phyloP scores from a whole-genome alignment of 2,888 invertebrate species.

The Julus scanicus region DNA sequence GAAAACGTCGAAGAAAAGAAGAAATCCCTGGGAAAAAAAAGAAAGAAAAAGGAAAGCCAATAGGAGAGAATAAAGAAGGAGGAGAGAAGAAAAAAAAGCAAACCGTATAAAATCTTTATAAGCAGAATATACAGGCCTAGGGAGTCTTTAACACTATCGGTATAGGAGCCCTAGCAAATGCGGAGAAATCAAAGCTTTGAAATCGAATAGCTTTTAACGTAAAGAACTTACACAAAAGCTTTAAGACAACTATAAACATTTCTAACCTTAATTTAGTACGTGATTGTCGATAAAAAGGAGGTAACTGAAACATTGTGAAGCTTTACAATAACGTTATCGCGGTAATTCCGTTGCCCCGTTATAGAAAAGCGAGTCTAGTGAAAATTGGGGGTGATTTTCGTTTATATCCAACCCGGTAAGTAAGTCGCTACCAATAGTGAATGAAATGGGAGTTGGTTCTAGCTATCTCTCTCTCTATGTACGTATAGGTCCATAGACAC shows the following conservation, averaged over 20 bases:
- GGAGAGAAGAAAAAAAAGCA: neutral
- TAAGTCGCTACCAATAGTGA: constrained; percentile 32
- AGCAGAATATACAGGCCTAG: constrained; percentile 9
- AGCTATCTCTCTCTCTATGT: neutral
- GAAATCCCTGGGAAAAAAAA: neutral
- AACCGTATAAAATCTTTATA: constrained; percentile 31
- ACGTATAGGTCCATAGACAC: constrained; percentile 1
- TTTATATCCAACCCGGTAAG: constrained; percentile 29
- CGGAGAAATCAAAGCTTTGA: constrained; percentile 46
- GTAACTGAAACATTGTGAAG: constrained; percentile 52
- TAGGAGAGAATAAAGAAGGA: neutral
- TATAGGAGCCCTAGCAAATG: neutral
- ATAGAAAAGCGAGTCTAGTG: constrained; percentile 25
- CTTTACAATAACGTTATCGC: constrained; percentile 54
- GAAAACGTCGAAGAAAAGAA: constrained; percentile 8
- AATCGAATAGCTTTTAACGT: constrained; percentile 51
- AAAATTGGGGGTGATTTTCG: constrained; percentile 44
- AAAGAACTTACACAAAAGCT: constrained; percentile 51
- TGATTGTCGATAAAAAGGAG: constrained; percentile 49
- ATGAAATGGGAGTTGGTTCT: constrained; percentile 31
- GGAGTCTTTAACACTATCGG: neutral
- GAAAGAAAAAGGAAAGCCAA: constrained; percentile 20
- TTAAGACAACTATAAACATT: constrained; percentile 55
- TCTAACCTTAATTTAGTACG: constrained; percentile 56
- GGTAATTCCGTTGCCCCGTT: constrained; percentile 37